Evolutionary conservation across 1,140 invertebrate species (phyloP).

Genomic region (Listronotus bonariensis): DNA sequence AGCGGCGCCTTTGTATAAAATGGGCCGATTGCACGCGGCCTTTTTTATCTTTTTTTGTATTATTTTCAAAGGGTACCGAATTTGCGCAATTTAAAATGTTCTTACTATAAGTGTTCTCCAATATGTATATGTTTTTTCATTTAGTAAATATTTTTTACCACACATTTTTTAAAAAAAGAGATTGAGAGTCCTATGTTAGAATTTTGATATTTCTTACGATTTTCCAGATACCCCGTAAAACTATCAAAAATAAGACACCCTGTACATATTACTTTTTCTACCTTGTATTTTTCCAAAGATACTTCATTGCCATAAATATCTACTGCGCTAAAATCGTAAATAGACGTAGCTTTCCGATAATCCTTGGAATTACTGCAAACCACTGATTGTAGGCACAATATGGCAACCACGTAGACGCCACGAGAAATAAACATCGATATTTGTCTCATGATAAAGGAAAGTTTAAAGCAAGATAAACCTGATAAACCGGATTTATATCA

Average conservation of each 20-base stretch:
- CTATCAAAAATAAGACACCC: too few relatives aligned
- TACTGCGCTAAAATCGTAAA: slow-evolving; percentile 29
- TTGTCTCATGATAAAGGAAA: not conserved
- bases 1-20: too few relatives aligned
- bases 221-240: too few relatives aligned
- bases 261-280: not conserved
- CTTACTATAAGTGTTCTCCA: too few relatives aligned
- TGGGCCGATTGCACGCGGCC: too few relatives aligned
- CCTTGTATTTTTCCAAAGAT: slow-evolving; percentile 31
- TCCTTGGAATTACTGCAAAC: slow-evolving; percentile 1
- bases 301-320: slow-evolving; percentile 29
- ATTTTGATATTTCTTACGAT: too few relatives aligned
- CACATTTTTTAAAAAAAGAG: not conserved
- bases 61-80: too few relatives aligned
- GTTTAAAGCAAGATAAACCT: not conserved
- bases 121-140: too few relatives aligned
- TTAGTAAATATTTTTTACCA: not conserved
- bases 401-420: slow-evolving; percentile 16
- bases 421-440: slow-evolving; percentile 5
- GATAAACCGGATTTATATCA: too few relatives aligned
- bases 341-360: slow-evolving; percentile 10
- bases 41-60: too few relatives aligned
- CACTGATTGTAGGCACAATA: not conserved
- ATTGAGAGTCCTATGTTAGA: too few relatives aligned
- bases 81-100: too few relatives aligned